phyloP scores from a whole-genome alignment of 2,888 invertebrate species.

The Ennomos quercinarius region DNA sequence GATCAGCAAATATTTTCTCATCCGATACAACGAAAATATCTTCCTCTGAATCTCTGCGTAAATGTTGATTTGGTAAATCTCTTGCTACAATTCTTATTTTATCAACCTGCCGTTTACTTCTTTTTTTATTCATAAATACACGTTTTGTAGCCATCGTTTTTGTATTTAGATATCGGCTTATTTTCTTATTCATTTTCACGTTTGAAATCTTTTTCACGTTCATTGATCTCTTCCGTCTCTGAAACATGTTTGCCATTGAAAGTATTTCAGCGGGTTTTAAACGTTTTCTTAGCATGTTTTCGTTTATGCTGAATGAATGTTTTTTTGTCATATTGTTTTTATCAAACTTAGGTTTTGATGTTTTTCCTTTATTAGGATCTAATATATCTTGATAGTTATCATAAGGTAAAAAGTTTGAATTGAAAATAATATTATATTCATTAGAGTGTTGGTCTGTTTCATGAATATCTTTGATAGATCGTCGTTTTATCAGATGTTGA shows the following conservation, averaged over 20 bases:
- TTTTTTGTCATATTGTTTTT: slow-evolving; percentile 1
- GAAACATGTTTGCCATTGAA: slow-evolving; percentile 53
- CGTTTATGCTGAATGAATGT: slow-evolving; percentile 45
- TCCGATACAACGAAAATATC: slow-evolving; percentile 63
- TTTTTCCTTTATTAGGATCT: slow-evolving; percentile 34
- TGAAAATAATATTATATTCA: slow-evolving; percentile 55
- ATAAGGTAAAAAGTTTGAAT: slow-evolving; percentile 51
- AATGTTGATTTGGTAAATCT: slow-evolving; percentile 45
- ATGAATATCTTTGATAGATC: slow-evolving; percentile 44
- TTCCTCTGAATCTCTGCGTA: slow-evolving; percentile 55
- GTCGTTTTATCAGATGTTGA: slow-evolving; percentile 49
- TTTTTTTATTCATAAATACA: slow-evolving; percentile 55
- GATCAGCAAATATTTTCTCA: slow-evolving; percentile 63
- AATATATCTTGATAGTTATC: slow-evolving; percentile 56
- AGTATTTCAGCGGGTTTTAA: slow-evolving; percentile 65
- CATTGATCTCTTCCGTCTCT: slow-evolving; percentile 60
- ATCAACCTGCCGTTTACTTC: slow-evolving; percentile 66
- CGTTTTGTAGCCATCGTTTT: slow-evolving; percentile 56
- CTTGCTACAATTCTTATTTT: slow-evolving; percentile 68
- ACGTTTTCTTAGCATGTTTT: slow-evolving; percentile 55
- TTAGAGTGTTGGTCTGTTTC: slow-evolving; percentile 56
- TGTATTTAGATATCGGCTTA: slow-evolving; percentile 63
- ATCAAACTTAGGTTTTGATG: slow-evolving; percentile 21
- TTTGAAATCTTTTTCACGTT: slow-evolving; percentile 58
- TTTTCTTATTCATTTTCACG: slow-evolving; percentile 57